These are phyloP conservation scores for Triplophysa rosa DNA, from an alignment of 2,113 vertebrate species.

Conservation along the genomic window DNA sequence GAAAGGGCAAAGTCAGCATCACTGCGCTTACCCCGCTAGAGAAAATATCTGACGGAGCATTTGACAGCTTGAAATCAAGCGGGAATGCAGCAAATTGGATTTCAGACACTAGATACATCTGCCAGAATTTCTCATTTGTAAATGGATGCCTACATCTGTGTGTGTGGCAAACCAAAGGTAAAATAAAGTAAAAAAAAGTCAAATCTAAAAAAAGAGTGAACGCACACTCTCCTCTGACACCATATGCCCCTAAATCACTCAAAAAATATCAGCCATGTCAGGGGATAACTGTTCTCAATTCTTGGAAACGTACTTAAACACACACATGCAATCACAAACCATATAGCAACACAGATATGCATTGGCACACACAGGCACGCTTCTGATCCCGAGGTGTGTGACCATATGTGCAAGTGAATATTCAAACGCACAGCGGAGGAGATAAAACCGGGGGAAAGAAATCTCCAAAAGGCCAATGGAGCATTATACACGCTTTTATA, in stretches of 20 bases:
- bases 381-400: slow-evolving; percentile 60
- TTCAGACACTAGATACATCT: not conserved
- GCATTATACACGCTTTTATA: not conserved
- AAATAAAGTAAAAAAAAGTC: too few species aligned
- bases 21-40: not conserved
- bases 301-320: slow-evolving; percentile 2
- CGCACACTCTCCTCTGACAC: not conserved
- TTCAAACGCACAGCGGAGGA: not conserved
- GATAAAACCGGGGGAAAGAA: not conserved
- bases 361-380: slow-evolving; percentile 45
- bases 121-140: not conserved
- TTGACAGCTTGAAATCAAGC: not conserved
- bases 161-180: too few species aligned
- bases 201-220: not conserved
- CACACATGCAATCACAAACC: not conserved
- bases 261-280: not conserved
- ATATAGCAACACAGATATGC: slow-evolving; percentile 38
- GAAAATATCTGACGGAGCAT: not conserved
- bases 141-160: not conserved
- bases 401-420: slow-evolving; percentile 51
- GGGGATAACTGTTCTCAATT: not conserved
- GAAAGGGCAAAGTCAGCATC: slow-evolving; percentile 13
- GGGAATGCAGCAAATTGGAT: not conserved
- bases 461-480: not conserved
- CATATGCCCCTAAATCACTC: not conserved